Evolutionary conservation across 2,113 vertebrate species (phyloP), one percentile per base, ranked within the genome.

Genomic region (Lutjanus erythropterus): DNA sequence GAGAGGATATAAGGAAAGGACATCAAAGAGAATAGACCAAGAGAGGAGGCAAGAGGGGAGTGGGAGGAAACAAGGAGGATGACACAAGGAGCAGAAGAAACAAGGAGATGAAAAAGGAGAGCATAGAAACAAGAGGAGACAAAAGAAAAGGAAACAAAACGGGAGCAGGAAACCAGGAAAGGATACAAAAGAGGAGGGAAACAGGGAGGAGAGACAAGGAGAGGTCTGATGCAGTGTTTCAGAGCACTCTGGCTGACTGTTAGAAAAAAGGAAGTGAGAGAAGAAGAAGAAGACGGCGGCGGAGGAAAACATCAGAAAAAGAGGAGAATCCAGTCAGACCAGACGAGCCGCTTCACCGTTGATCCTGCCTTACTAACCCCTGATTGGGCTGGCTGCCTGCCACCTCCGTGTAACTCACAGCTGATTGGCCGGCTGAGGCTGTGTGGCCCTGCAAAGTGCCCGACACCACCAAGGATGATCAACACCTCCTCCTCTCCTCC

Each of bases 241-340:
- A n/a, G n/a, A n/a, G n/a, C n/a, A n/a, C n/a, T n/a, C n/a, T 35
- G 2, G 23, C 11, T 18, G 31, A 35, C 44, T 31, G 8, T 4
- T 19, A 53, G 1, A 33, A 42, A 29, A 66, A 62, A 61, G 80
- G 85, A 79, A 88, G 83, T 65, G 78, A 78, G 85, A 44, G 33
- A 50, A 59, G 33, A 78, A 52, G 58, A 39, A 35, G 56, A 27
- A 60, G 44, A n/a, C n/a, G n/a, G n/a, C n/a, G n/a, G 23, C 55
- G 75, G 50, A 49, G 58, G 15, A 73, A 55, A 83, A 33, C 15
- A 25, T 1, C 15, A 78, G 33, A 59, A 29, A 3, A 12, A 82
- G 83, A 70, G 60, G 50, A 35, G 60, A 83, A 93, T 94, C 92
- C 83, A 29, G 93, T 91, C 60, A 12, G 88, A 94, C 94, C 75